These are phyloP conservation scores for Penaeus indicus DNA, from an alignment of 1,140 invertebrate species.

Conservation along the genomic window DNA sequence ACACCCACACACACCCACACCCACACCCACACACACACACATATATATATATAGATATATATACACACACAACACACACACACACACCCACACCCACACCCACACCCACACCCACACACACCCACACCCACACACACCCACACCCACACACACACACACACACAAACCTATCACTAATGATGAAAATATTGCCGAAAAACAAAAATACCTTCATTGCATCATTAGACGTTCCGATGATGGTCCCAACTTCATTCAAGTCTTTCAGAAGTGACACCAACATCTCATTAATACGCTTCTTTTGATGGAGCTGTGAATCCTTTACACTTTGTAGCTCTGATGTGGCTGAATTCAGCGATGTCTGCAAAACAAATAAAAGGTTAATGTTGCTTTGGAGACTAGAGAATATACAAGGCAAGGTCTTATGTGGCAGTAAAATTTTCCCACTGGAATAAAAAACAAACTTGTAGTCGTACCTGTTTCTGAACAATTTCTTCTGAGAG, in stretches of 20 bases:
- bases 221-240: constrained; percentile 84
- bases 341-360: constrained; percentile 45
- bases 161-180: neutral
- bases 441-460: accelerated
- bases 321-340: constrained; percentile 87
- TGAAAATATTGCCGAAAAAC: neutral
- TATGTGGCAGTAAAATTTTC: neutral
- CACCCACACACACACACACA: no score
- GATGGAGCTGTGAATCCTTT: constrained; percentile 92
- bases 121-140: no score
- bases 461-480: constrained; percentile 76
- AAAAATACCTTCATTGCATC: constrained; percentile 76
- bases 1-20: no score
- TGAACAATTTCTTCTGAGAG: constrained; percentile 83
- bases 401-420: neutral
- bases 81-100: no score
- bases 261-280: constrained; percentile 94
- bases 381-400: neutral
- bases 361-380: neutral
- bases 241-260: constrained; percentile 95
- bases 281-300: constrained; percentile 94
- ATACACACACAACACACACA: no score
- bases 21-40: no score
- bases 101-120: no score
- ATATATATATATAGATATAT: no score